These are phyloP conservation scores for Ivindomyrus marchei DNA, from an alignment of 2,113 vertebrate species.

Conservation along the genomic window DNA sequence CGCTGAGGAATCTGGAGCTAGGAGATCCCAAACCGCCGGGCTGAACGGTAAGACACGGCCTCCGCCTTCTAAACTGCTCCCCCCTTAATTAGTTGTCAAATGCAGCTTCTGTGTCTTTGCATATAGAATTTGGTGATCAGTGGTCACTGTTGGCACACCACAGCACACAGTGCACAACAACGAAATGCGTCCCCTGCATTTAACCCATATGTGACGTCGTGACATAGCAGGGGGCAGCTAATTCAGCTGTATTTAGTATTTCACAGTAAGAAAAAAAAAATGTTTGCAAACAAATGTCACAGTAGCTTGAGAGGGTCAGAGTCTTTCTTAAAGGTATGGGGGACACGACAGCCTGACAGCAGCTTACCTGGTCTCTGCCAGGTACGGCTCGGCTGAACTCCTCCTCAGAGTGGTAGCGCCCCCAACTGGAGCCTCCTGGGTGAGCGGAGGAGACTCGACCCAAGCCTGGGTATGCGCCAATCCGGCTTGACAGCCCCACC, in stretches of 20 bases:
- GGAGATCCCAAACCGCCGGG: not conserved
- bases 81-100: not conserved
- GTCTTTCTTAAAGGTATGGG: not conserved
- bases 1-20: not conserved
- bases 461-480: slow-evolving; percentile 71
- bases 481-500: slow-evolving; percentile 78
- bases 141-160: too few species aligned
- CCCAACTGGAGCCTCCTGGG: slow-evolving; percentile 75
- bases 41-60: not conserved
- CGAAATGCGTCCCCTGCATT: too few species aligned
- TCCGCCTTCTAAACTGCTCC: not conserved
- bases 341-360: not conserved
- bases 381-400: slow-evolving; percentile 54
- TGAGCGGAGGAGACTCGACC: slow-evolving; percentile 67
- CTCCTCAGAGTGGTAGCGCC: slow-evolving; percentile 70
- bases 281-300: not conserved
- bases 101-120: not conserved
- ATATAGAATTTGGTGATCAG: too few species aligned
- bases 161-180: too few species aligned
- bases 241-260: not conserved
- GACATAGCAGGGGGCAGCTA: too few species aligned
- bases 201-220: too few species aligned
- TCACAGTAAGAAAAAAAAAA: not conserved
- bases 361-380: slow-evolving; percentile 80
- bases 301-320: not conserved